Percentiles rank a stretch among this genome's conserved stretches.
Conservation (phyloP, 1,140 invertebrate genomes). For the Caenorhabditis briggsae region DNA sequence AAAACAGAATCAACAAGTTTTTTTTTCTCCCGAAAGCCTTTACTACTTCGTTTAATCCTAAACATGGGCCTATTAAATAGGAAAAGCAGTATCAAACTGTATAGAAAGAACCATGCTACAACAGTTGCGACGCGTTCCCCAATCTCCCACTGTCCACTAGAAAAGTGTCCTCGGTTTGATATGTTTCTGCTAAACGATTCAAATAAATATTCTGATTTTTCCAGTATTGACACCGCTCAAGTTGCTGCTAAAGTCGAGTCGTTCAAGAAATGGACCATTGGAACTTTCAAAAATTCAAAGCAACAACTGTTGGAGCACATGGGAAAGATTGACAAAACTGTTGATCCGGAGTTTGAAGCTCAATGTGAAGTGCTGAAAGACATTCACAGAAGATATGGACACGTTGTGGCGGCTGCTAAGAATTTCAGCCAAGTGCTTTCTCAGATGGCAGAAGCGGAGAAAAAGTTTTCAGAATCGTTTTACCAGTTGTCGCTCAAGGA, state of each 20-base stretch:
- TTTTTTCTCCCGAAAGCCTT: neutral
- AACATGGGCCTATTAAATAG: slow-evolving; percentile 9
- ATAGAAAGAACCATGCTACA: neutral
- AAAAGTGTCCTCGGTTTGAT: slow-evolving; percentile 41
- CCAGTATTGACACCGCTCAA: slow-evolving; percentile 59
- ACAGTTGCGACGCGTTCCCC: neutral
- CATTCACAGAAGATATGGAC: slow-evolving; percentile 61
- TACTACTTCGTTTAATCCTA: neutral
- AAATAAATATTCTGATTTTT: neutral
- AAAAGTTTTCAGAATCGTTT: slow-evolving; percentile 54
- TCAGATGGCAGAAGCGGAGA: slow-evolving; percentile 58
- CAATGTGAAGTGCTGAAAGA: slow-evolving; percentile 58
- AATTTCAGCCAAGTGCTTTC: slow-evolving; percentile 56
- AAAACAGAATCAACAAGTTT: neutral
- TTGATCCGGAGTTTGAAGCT: slow-evolving; percentile 61
- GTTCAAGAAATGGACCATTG: slow-evolving; percentile 63
- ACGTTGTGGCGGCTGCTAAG: slow-evolving; percentile 49
- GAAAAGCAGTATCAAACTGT: slow-evolving; percentile 23
- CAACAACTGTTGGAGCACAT: slow-evolving; percentile 60
- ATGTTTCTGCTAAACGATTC: neutral
- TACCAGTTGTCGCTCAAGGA: slow-evolving; percentile 61
- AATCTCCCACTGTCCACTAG: slow-evolving; percentile 7
- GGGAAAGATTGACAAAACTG: slow-evolving; percentile 62
- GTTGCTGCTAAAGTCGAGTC: slow-evolving; percentile 59
- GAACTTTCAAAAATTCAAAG: slow-evolving; percentile 63